These are phyloP conservation scores for Eriocheir sinensis DNA, from an alignment of 1,140 invertebrate species.

Conservation along the genomic window DNA sequence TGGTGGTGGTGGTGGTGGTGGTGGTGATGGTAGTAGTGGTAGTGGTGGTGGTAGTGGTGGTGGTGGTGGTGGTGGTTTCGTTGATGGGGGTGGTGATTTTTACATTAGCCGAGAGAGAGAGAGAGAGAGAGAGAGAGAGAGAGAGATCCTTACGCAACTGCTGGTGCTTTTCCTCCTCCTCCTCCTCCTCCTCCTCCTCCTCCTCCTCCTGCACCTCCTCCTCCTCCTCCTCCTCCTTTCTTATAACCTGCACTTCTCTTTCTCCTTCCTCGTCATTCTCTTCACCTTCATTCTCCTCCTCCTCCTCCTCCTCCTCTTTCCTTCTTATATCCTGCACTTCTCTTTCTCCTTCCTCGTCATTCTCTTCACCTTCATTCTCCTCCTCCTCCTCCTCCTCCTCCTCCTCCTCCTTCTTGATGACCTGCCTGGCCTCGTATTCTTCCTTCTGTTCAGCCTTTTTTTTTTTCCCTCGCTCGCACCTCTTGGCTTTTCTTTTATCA, in stretches of 20 bases:
- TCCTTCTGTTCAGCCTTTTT: too few relatives aligned
- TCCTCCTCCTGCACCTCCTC: not conserved
- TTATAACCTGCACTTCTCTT: not conserved
- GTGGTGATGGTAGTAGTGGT: not conserved
- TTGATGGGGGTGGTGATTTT: not conserved
- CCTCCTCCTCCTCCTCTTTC: not conserved
- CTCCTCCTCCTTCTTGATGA: not conserved
- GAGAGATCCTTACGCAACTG: not conserved
- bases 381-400: not conserved
- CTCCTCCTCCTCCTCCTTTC: not conserved
- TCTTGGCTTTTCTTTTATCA: too few relatives aligned
- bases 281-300: not conserved
- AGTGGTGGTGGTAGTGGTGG: conserved; percentile 7
- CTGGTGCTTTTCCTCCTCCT: not conserved
- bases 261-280: too few relatives aligned
- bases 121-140: too few relatives aligned
- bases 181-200: not conserved
- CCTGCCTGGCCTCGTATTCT: too few relatives aligned
- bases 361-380: not conserved
- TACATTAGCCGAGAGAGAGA: too few relatives aligned
- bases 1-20: not conserved
- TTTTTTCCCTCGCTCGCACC: not conserved
- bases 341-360: not conserved
- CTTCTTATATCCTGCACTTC: not conserved
- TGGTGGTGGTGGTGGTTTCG: not conserved